Conservation (phyloP, 2,113 vertebrate genomes). For the Pantherophis guttatus region DNA sequence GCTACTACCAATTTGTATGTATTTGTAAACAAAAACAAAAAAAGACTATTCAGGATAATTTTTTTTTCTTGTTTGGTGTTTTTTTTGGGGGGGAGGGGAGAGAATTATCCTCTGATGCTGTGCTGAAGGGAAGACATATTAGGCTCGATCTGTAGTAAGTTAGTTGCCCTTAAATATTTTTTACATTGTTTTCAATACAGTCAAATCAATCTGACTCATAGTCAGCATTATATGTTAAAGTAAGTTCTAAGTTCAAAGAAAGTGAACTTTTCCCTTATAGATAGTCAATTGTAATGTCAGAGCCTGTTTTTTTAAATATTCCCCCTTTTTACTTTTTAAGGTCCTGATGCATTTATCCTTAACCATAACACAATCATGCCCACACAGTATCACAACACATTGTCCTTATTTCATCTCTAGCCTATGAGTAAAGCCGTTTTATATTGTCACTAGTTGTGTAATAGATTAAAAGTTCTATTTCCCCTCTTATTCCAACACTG, state of each 20-base stretch:
- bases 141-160: background rate
- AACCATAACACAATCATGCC: background rate
- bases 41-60: conserved; percentile 56
- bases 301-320: background rate
- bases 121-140: conserved; percentile 17
- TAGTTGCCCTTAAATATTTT: background rate
- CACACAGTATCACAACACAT: background rate
- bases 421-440: background rate
- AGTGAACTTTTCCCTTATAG: background rate
- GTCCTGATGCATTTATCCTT: background rate
- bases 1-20: background rate
- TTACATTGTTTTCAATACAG: background rate
- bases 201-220: background rate
- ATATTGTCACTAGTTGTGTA: background rate
- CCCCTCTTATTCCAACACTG: background rate
- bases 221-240: background rate
- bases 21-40: background rate
- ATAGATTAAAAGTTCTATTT: background rate
- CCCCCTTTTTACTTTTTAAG: background rate
- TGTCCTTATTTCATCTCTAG: background rate
- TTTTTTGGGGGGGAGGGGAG: background rate
- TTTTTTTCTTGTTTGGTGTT: background rate
- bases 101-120: background rate
- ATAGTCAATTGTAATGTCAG: background rate
- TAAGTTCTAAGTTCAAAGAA: background rate